Evolutionary conservation across 2,888 invertebrate genomes (phyloP), one percentile per base, ranked within the genome.

Genomic region (Caenorhabditis uteleia): DNA sequence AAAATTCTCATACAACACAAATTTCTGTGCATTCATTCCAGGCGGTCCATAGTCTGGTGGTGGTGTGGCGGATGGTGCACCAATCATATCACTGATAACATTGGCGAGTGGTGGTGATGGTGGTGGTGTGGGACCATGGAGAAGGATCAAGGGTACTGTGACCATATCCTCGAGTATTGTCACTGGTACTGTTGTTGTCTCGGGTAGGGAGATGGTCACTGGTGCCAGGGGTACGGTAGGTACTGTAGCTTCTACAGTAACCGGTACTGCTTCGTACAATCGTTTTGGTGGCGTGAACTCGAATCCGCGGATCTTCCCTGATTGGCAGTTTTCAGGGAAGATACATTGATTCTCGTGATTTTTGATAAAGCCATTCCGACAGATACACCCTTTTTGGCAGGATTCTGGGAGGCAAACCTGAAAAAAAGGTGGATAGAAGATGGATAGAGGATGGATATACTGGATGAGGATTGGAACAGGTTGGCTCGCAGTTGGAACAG

Each of bases 31-130:
- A 29, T 58, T 46, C 64, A 65, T 65, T 46, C 64, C 58, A 3
- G 64, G 64, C 7, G 64, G 64, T n/a, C 64, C 64, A 27, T 58
- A 65, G 23, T 65, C 64, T 0, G 64, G 64, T 31, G 64, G 64
- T 12, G 64, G 64, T 14, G 64, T 65, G 18, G 58, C 58, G 14
- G 64, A 47, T 31, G 64, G 64, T 20, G 64, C 64, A 18, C 64
- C 64, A 18, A 65, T 55, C 57, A 64, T 53, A n/a, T 64, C 64
- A 8, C 10, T 2, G 26, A 33, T 21, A n/a, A 8, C 21, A 8
- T 21, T 16, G 10, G 44, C 4, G 46, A 47, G 54, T 27, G 64
- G 64, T 20, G 64, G 64, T 14, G 58, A 51, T 3, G 58, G 49
- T 26, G 64, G 64, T 18, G 64, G 64, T 10, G 64, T 65, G 2